phyloP scores from a whole-genome alignment of 2,113 vertebrate genomes.

The Chroicocephalus ridibundus region DNA sequence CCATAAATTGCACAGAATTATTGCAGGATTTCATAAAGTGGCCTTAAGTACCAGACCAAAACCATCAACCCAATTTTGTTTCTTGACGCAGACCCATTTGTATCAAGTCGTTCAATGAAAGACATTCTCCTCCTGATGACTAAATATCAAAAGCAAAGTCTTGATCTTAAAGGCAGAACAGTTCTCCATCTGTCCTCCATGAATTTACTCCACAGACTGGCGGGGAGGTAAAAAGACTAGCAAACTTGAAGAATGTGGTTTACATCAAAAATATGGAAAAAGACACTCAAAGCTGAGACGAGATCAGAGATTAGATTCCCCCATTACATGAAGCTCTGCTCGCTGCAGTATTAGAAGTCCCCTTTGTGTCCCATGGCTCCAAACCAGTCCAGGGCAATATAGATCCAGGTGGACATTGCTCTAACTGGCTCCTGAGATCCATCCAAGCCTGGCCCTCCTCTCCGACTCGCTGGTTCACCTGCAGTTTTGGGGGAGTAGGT shows the following conservation, averaged over 20 bases:
- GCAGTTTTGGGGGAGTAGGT: neutral
- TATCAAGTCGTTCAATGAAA: neutral
- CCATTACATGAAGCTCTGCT: neutral
- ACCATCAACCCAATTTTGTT: neutral
- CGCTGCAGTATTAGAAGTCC: neutral
- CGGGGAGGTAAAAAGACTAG: neutral
- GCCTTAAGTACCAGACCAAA: neutral
- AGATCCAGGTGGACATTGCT: neutral
- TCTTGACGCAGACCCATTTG: neutral
- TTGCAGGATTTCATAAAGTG: neutral
- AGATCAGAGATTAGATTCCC: conserved; percentile 16
- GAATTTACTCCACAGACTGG: neutral
- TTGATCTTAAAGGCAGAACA: neutral
- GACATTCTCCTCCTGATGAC: neutral
- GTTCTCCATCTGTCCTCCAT: neutral
- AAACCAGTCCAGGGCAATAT: neutral
- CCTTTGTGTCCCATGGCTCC: neutral
- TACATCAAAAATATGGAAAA: conserved; percentile 12
- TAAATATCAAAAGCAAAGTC: neutral
- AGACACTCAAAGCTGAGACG: neutral
- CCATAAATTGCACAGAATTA: neutral
- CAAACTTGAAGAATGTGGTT: neutral
- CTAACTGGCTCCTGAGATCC: neutral
- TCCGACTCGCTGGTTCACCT: rapidly evolving
- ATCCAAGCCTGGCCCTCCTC: neutral